Percentiles rank a stretch among this genome's conserved stretches.
These are phyloP conservation scores for Gymnocypris eckloni DNA, from an alignment of 2,797 vertebrate genomes.

Conservation along the genomic window DNA sequence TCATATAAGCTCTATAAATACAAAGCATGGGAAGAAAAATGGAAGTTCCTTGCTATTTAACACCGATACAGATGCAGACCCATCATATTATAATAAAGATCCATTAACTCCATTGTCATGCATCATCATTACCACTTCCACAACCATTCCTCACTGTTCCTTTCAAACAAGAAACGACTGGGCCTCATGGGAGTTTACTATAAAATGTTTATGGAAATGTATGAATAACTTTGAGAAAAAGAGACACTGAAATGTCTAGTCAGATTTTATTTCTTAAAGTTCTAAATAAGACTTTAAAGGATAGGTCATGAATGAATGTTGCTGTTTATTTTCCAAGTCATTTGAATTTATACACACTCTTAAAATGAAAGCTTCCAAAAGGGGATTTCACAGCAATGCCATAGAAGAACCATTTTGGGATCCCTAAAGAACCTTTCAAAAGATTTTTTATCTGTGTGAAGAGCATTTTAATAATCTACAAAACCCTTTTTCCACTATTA, in stretches of 20 bases:
- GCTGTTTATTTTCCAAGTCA: neutral
- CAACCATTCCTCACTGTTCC: neutral
- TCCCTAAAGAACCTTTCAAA: neutral
- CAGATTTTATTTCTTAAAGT: no score
- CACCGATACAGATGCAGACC: neutral
- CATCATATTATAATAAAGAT: constrained; percentile 24
- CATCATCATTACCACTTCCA: constrained; percentile 21
- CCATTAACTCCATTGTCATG: constrained; percentile 22
- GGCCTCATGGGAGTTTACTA: neutral
- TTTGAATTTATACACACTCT: neutral
- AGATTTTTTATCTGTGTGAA: neutral
- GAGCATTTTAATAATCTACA: neutral
- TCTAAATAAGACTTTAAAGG: no score
- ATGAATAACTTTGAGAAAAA: neutral
- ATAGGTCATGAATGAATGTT: neutral
- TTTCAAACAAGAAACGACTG: neutral
- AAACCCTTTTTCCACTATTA: neutral
- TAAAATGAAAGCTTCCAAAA: neutral
- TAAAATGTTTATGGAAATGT: neutral
- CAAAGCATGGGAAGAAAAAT: neutral
- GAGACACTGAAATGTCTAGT: neutral
- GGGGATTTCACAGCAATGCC: neutral
- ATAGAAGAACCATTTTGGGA: neutral
- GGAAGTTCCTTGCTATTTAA: neutral
- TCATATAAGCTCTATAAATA: neutral